These are phyloP conservation scores for Manis crassicaudata DNA, from an alignment of 2,797 vertebrate genomes.

Conservation along the genomic window DNA sequence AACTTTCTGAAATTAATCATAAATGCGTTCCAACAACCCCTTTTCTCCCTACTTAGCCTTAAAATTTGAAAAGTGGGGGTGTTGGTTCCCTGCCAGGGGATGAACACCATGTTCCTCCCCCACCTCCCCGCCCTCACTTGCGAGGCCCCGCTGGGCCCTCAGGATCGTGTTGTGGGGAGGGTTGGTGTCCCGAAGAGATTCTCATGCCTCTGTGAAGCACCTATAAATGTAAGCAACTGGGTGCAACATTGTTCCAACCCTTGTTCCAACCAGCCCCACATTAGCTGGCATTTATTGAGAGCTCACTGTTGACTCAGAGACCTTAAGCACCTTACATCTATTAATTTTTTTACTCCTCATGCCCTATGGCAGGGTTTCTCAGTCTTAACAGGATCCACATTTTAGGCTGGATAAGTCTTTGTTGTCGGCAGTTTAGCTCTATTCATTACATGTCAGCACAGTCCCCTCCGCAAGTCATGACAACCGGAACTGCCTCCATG, in stretches of 20 bases:
- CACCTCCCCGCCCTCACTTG: rapidly evolving
- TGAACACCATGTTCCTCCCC: not conserved
- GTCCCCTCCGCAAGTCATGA: not conserved
- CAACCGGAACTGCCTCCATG: not conserved
- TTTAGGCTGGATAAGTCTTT: not conserved
- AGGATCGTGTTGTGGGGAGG: rapidly evolving
- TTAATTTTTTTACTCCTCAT: not conserved
- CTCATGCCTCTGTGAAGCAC: not conserved
- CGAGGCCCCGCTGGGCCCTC: not conserved
- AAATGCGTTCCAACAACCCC: not conserved
- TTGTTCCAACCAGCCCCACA: not conserved
- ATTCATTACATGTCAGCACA: not conserved
- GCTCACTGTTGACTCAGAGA: not conserved
- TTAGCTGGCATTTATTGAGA: not conserved
- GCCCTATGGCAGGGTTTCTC: not conserved
- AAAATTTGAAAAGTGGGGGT: not conserved
- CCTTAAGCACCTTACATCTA: not conserved
- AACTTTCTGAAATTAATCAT: not conserved
- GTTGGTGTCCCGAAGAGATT: rapidly evolving
- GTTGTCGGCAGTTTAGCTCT: not conserved
- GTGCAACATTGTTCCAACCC: no score
- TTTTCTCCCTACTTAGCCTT: not conserved
- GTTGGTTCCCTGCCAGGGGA: rapidly evolving
- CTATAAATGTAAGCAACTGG: not conserved
- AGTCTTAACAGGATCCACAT: not conserved